Conservation (phyloP, 2,888 invertebrate species). For the Periphyllus acericola region DNA sequence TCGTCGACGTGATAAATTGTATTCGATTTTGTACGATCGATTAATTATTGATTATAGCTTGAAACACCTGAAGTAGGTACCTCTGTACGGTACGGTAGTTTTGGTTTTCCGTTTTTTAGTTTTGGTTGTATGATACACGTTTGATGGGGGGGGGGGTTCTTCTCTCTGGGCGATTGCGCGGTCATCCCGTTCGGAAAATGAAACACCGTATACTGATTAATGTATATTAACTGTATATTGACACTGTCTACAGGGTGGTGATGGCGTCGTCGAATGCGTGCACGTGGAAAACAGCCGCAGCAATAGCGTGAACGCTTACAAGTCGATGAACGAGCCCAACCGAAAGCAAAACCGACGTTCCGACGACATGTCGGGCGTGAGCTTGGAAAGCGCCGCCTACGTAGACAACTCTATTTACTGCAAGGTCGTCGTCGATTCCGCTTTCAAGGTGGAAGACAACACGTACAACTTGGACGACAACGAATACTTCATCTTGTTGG, state of each 20-base stretch:
- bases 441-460: constrained; percentile 73
- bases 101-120: no score
- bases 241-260: constrained; percentile 74
- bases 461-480: constrained; percentile 77
- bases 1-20: no score
- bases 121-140: no score
- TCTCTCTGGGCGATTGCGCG: no score
- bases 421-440: constrained; percentile 76
- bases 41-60: no score
- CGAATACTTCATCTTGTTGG: constrained; percentile 78
- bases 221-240: no score
- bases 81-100: no score
- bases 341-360: constrained; percentile 67
- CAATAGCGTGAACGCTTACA: constrained; percentile 70
- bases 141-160: no score
- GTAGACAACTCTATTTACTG: constrained; percentile 81
- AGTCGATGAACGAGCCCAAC: constrained; percentile 75
- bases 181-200: no score
- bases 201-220: no score
- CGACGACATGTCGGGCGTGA: constrained; percentile 74
- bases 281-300: constrained; percentile 72
- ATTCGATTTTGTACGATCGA: no score
- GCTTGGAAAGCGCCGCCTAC: constrained; percentile 73
- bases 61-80: no score
- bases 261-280: constrained; percentile 84